Evolutionary conservation across 2,888 invertebrate genomes (phyloP), one percentile per base, ranked within the genome.

Genomic region (Druceiella hillmani): DNA sequence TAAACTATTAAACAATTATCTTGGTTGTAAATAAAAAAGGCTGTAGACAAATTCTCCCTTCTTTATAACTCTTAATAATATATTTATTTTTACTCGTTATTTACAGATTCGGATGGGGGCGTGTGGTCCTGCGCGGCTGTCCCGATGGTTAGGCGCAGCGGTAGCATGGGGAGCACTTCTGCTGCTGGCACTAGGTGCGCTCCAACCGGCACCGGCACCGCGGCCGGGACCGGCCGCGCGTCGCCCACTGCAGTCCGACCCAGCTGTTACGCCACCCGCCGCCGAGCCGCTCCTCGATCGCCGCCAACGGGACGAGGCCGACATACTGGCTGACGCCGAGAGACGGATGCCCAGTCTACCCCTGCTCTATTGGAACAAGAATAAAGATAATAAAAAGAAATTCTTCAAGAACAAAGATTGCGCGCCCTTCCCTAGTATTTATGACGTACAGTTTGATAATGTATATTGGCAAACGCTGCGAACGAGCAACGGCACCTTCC

Each of bases 401-500:
- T 70, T 59, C 52, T 61, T 61, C 54, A 76, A 76, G 55, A 84
- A 83, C 61, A 78, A 78, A 51, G 80, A 80, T 41, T 90, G 90
- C 65, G 87, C 88, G 40, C 81, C 83, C 48, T 89, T 88, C 60
- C 93, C 93, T 1, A 87, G 83, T 41, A 82, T 92, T 50, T 91
- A 87, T 63, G 93, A 93, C 55, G 69, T 93, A 45, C 88, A 93
- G 60, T 93, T 90, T 68, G 91, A 91, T 66, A 93, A 93, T 59
- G 79, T 89, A 36, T 92, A 92, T 62, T 93, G 93, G 93, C 93
- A 93, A 66, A 87, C 85, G 32, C 58, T 91, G 57, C 78, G 78
- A 49, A 81, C 87, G 4, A 75, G 78, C 24, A 87, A 90, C 53
- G 90, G 91, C n/a, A 88, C 89, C 2, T 92, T 92, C 57, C 89